Evolutionary conservation across 2,113 vertebrate genomes (phyloP).

Genomic region (Anas platyrhynchos): DNA sequence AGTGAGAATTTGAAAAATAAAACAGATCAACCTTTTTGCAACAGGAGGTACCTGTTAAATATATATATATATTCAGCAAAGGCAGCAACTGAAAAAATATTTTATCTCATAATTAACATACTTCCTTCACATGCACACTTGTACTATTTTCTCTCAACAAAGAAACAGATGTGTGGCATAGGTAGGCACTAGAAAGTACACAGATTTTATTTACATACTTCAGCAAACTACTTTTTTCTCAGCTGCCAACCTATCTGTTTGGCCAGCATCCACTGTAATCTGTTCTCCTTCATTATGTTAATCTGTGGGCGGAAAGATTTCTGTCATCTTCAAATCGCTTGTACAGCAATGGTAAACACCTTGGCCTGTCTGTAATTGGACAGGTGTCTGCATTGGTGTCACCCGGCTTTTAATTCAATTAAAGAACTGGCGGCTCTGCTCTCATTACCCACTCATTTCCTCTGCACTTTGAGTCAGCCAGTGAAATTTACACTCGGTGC

Average conservation of each 20-base stretch:
- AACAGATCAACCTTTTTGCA: not conserved
- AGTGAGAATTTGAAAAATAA: not conserved
- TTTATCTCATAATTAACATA: conserved; percentile 2
- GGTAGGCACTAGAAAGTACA: conserved; percentile 36
- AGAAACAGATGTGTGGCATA: conserved; percentile 51
- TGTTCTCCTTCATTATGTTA: conserved; percentile 90
- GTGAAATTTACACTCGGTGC: conserved; percentile 83
- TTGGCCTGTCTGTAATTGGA: conserved; percentile 88
- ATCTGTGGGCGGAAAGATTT: conserved; percentile 90
- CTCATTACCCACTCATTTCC: conserved; percentile 93
- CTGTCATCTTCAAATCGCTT: conserved; percentile 86
- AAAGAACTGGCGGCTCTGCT: conserved; percentile 88
- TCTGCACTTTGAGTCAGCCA: conserved; percentile 81
- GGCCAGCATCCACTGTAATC: conserved; percentile 86
- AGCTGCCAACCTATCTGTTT: conserved; percentile 83
- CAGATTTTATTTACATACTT: conserved; percentile 70
- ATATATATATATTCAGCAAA: not conserved
- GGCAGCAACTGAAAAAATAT: not conserved
- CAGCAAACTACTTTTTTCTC: conserved; percentile 71
- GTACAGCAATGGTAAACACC: conserved; percentile 88
- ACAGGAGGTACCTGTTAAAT: not conserved
- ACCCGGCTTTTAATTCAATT: conserved; percentile 98
- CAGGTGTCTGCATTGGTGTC: conserved; percentile 88
- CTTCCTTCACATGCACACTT: not conserved
- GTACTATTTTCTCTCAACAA: not conserved